Evolutionary conservation across 2,113 vertebrate genomes (phyloP), one percentile per base, ranked within the genome.

Genomic region (Rhinolophus sinicus): DNA sequence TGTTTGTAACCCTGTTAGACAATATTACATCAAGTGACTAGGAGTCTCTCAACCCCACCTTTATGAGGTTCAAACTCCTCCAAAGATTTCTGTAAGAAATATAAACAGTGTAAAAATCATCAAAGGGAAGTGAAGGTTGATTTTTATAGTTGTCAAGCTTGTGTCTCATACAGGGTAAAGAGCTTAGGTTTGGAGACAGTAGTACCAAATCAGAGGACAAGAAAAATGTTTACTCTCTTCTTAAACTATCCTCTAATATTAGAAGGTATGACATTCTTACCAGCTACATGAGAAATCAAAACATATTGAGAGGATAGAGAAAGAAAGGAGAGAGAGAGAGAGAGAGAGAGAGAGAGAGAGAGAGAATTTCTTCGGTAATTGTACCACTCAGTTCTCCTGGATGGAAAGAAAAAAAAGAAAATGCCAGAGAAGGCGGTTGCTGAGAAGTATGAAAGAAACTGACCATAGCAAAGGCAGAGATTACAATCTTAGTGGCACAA

Each of bases 271-370:
- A 86, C 0, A 56, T 54, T 22, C 67, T 40, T 11, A 28, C 11
- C 15, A 83, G 56, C 35, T 65, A 22, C 2, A 50, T n/a, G 3
- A 80, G 54, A 64, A 16, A 28, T 65, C 18, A 52, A 44, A 72
- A 56, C 1, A 58, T 3, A 58, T 21, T 26, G n/a, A 35, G 9
- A 56, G 47, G 2, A 4, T 10, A 69, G 22, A 5, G 8, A 28
- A 21, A 8, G 2, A 3, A 5, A 8, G 7, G 2, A 21, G 8
- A 18, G 15, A 12, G 13, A 3, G 28, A 62, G 6, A 54, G 8
- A 2, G 11, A 19, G 0, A 30, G 8, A 85, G 5, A 56, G 33
- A 4, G 19, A 26, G 21, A 90, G 1, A 50, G 28, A 62, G 1
- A 52, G 2, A 30, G 13, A 73, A 58, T 81, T 58, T 44, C 10